Conservation (phyloP, 2,113 vertebrate genomes). For the Cranoglanis bouderius region DNA sequence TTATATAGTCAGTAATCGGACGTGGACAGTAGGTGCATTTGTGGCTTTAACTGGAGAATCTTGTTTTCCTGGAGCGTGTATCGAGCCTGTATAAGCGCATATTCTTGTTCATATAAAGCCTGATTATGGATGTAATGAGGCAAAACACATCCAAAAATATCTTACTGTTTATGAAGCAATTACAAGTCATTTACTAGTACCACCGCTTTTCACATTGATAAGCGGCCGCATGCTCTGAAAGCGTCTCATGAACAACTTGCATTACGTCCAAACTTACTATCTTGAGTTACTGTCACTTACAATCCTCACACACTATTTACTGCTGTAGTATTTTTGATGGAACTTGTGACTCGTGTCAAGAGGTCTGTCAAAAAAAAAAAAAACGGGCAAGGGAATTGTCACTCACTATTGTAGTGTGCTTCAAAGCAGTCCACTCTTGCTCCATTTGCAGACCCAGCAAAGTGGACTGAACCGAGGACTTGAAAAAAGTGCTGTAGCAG, state of each 20-base stretch:
- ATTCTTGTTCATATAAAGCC: not conserved
- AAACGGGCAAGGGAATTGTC: not conserved
- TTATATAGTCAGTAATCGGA: slow-evolving; percentile 22
- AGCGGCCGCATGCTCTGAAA: not conserved
- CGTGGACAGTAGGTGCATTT: slow-evolving; percentile 19
- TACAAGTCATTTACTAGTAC: not conserved
- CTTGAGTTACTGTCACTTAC: not conserved
- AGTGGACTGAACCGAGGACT: not conserved
- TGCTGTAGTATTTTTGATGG: not conserved
- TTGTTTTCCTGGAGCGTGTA: not conserved
- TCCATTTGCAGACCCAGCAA: not conserved
- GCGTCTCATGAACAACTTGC: not conserved
- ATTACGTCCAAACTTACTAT: not conserved
- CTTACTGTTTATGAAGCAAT: not conserved
- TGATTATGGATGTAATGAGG: not conserved
- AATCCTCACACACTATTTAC: not conserved
- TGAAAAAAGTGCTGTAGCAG: not conserved
- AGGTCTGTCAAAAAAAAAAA: not conserved
- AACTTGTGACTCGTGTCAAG: not conserved
- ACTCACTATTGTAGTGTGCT: not conserved
- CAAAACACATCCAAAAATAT: not conserved
- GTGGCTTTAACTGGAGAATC: not conserved
- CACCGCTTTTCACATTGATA: not conserved
- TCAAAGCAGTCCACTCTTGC: not conserved
- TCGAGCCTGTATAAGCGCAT: not conserved